These are phyloP conservation scores for Halictus ligatus DNA, from an alignment of 2,888 invertebrate species.

Conservation along the genomic window DNA sequence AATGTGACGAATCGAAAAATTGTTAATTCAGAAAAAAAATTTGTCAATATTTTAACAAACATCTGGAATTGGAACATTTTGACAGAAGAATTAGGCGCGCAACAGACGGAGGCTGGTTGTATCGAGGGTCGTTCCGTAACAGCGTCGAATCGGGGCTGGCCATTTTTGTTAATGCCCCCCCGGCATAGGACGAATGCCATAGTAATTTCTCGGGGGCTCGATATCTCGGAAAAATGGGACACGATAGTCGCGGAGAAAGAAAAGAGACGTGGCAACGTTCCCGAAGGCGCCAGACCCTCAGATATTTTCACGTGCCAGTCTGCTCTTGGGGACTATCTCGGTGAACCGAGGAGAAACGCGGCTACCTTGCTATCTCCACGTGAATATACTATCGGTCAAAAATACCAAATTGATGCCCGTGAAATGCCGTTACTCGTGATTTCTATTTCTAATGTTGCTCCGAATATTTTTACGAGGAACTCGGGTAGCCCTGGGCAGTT, in stretches of 20 bases:
- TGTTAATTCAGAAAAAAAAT: no score
- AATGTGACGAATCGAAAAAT: no score
- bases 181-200: conserved; percentile 73
- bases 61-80: no score
- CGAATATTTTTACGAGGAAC: neutral
- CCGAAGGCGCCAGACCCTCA: conserved; percentile 63
- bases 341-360: conserved; percentile 18
- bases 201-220: conserved; percentile 28
- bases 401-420: conserved; percentile 2
- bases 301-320: conserved; percentile 50
- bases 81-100: conserved; percentile 48
- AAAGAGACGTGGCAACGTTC: conserved; percentile 60
- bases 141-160: conserved; percentile 67
- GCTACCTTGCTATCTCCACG: conserved; percentile 18
- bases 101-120: conserved; percentile 7
- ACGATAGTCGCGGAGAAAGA: conserved; percentile 44
- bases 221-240: conserved; percentile 58
- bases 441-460: neutral
- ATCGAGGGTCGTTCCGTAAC: conserved; percentile 15
- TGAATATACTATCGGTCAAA: neutral
- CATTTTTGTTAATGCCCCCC: conserved; percentile 71
- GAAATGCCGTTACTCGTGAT: neutral
- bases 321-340: conserved; percentile 36
- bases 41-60: no score
- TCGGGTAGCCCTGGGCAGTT: neutral